Percentiles rank a stretch among this genome's conserved stretches.
Evolutionary conservation across 1,140 invertebrate genomes (phyloP).

Genomic region (Lordiphosa stackelbergi): DNA sequence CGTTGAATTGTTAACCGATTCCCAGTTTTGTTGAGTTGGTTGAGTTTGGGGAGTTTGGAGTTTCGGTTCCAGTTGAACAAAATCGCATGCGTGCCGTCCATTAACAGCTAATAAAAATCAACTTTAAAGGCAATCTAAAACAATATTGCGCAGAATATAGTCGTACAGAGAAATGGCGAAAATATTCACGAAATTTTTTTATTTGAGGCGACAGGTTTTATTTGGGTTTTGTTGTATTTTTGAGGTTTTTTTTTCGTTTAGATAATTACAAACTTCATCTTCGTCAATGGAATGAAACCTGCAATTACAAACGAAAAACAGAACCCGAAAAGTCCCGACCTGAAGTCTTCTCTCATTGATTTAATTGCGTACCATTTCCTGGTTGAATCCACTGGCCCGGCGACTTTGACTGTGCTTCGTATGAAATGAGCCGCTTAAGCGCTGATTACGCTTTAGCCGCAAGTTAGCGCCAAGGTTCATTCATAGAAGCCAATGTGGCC

Average conservation of each 20-base stretch:
- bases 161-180: constrained; percentile 25
- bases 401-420: constrained; percentile 34
- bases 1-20: background rate
- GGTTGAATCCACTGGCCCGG: constrained; percentile 60
- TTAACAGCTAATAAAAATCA: constrained; percentile 67
- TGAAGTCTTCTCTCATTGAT: constrained; percentile 56
- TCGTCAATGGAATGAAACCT: constrained; percentile 47
- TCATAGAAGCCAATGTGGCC: constrained; percentile 13
- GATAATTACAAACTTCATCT: constrained; percentile 58
- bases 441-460: constrained; percentile 63
- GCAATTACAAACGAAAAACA: constrained; percentile 49
- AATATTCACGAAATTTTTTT: constrained; percentile 31
- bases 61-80: constrained; percentile 7
- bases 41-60: background rate
- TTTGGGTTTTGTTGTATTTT: constrained; percentile 5
- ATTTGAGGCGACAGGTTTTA: constrained; percentile 14
- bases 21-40: constrained; percentile 13
- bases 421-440: constrained; percentile 67
- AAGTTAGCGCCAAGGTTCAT: constrained; percentile 63
- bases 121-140: constrained; percentile 64
- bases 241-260: constrained; percentile 20
- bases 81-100: constrained; percentile 64
- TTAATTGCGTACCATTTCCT: constrained; percentile 77
- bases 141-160: constrained; percentile 52
- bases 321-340: constrained; percentile 37